phyloP scores from a whole-genome alignment of 2,888 invertebrate species.

The Xestia ashworthii region DNA sequence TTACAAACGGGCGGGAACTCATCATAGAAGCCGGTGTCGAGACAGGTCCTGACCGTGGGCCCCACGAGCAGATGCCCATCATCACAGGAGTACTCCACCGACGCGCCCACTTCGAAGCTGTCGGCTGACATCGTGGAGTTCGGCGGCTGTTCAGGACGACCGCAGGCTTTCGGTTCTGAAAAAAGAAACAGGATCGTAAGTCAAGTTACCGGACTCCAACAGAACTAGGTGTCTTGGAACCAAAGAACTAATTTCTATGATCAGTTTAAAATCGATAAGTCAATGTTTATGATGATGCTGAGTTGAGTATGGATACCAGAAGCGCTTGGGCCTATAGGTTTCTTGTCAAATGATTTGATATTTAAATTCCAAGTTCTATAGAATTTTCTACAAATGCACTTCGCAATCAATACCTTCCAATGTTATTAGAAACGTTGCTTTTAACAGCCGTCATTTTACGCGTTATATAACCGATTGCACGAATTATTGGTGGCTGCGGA shows the following conservation, averaged over 20 bases:
- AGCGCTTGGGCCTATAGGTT: neutral
- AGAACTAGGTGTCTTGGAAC: no score
- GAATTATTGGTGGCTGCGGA: neutral
- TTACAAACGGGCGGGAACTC: conserved; percentile 98
- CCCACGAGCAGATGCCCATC: conserved; percentile 97
- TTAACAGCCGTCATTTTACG: neutral
- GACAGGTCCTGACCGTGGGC: conserved; percentile 95
- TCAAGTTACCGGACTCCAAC: neutral
- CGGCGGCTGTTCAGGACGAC: conserved; percentile 97
- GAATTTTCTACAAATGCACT: neutral
- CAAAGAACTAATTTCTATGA: neutral
- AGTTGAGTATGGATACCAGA: neutral
- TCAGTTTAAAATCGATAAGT: neutral
- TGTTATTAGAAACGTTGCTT: neutral
- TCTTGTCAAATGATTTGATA: neutral
- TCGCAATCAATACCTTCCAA: neutral
- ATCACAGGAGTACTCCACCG: conserved; percentile 96
- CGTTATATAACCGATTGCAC: neutral
- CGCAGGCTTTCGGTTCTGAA: conserved; percentile 96
- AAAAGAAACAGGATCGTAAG: conserved; percentile 13
- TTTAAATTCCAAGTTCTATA: neutral
- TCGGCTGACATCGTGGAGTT: conserved; percentile 96
- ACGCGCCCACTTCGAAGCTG: conserved; percentile 95
- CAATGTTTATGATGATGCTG: neutral
- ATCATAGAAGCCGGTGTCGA: conserved; percentile 97